These are phyloP conservation scores for Coptodon bakossiorum DNA, from an alignment of 2,113 vertebrate genomes.

Conservation along the genomic window DNA sequence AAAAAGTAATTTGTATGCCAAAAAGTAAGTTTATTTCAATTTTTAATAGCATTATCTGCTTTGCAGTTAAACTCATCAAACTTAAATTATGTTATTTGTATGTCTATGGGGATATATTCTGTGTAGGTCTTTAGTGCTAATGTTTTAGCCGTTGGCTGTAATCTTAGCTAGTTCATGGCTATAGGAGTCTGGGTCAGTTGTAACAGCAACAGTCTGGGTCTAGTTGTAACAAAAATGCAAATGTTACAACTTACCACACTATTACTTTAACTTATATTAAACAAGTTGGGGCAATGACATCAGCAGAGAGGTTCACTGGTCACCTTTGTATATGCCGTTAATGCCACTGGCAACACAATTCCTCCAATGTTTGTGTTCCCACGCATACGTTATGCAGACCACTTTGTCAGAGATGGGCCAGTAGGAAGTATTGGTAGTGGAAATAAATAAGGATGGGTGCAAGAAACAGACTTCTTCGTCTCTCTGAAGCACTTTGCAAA, in stretches of 20 bases:
- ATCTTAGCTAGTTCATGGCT: neutral
- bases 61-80: too few species aligned
- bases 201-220: neutral
- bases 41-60: too few species aligned
- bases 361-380: accelerated
- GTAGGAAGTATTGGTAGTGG: neutral
- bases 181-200: neutral
- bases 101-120: too few species aligned
- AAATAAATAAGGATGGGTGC: neutral
- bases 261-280: neutral
- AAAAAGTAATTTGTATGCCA: neutral
- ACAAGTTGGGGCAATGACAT: accelerated
- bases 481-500: neutral
- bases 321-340: neutral
- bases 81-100: too few species aligned
- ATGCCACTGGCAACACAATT: neutral
- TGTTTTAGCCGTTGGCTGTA: neutral
- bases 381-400: accelerated
- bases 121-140: neutral
- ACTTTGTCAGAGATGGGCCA: neutral
- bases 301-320: neutral
- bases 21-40: neutral
- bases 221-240: neutral
- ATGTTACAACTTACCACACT: neutral
- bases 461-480: accelerated